A percentile compares a stretch with the other conserved stretches of the same genome.
Evolutionary conservation across 2,797 vertebrate species (phyloP).

Genomic region (Xiphorhynchus erythropygius): DNA sequence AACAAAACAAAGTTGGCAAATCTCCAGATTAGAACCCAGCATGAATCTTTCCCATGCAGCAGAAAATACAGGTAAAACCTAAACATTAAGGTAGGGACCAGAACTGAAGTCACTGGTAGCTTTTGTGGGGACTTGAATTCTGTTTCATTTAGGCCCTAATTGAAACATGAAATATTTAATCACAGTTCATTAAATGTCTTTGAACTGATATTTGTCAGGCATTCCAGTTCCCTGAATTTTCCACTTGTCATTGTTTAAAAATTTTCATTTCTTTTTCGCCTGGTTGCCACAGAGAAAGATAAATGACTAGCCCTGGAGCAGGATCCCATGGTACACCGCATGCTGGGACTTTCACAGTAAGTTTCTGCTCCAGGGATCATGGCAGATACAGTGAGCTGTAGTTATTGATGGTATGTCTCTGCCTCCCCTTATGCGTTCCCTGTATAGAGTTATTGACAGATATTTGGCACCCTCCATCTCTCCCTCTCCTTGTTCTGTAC

Average conservation of each 20-base stretch:
- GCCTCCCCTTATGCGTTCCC: not conserved
- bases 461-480: not conserved
- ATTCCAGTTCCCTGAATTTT: not conserved
- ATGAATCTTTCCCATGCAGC: not conserved
- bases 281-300: not conserved
- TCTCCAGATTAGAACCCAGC: not conserved
- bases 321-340: not conserved
- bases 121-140: not conserved
- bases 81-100: not conserved
- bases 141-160: not conserved
- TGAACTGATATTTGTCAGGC: not conserved
- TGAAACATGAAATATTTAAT: conserved; percentile 14
- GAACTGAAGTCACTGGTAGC: not conserved
- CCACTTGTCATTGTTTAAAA: not conserved
- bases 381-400: not conserved
- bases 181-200: not conserved
- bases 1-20: not conserved
- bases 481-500: not conserved
- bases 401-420: not conserved
- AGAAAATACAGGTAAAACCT: not conserved
- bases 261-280: not conserved
- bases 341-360: not conserved
- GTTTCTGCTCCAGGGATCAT: conserved; percentile 18
- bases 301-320: not conserved
- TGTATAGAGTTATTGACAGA: not conserved